Percentiles rank a stretch among this genome's conserved stretches.
Evolutionary conservation across 2,888 invertebrate species (phyloP).

Genomic region (Rutpela maculata): DNA sequence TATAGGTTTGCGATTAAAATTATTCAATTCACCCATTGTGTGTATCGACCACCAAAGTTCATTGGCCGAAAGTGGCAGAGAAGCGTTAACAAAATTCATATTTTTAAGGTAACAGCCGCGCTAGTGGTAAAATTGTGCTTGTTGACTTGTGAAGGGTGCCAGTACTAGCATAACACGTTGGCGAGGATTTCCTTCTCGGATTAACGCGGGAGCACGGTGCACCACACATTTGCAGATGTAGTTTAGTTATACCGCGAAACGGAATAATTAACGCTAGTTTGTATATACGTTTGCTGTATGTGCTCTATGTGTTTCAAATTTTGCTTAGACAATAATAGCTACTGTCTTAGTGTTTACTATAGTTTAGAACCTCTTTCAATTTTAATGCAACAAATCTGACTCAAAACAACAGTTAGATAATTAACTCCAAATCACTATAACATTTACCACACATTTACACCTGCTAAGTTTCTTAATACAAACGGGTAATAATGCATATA

Average conservation of each 20-base stretch:
- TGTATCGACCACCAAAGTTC: too few species aligned
- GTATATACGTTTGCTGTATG: constrained; percentile 60
- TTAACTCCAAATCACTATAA: background rate
- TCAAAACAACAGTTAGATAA: background rate
- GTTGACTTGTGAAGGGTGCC: constrained; percentile 50
- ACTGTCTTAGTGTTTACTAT: constrained; percentile 37
- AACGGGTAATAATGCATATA: background rate
- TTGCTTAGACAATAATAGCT: constrained; percentile 43
- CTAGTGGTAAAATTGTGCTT: constrained; percentile 20
- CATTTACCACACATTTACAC: background rate
- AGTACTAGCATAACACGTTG: constrained; percentile 50
- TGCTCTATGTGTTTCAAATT: constrained; percentile 51
- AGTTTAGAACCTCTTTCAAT: background rate
- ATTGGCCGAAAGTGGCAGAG: background rate
- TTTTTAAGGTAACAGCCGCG: constrained; percentile 5
- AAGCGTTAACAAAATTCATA: background rate
- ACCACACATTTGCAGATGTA: constrained; percentile 64
- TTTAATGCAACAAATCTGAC: background rate
- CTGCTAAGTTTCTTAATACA: background rate
- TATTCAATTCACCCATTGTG: too few species aligned
- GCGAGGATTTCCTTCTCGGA: constrained; percentile 60
- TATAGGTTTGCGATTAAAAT: too few species aligned
- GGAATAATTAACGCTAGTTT: constrained; percentile 65
- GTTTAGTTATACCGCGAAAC: constrained; percentile 63
- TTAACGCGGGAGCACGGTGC: constrained; percentile 61